Evolutionary conservation across 2,113 vertebrate genomes (phyloP).

Genomic region (Poeciliopsis occidentalis): DNA sequence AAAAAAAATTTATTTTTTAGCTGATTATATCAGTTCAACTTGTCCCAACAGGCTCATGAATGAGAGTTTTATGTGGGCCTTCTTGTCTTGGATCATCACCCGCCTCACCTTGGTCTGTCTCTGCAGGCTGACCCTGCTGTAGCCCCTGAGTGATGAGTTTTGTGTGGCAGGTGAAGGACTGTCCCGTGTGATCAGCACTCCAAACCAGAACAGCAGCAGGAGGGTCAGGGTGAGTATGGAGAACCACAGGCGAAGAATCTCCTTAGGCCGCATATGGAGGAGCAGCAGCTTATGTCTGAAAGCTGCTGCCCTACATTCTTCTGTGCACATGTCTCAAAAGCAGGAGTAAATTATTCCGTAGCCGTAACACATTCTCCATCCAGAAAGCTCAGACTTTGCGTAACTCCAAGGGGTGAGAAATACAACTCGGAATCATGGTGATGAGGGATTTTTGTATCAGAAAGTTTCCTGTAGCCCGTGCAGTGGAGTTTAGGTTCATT

Average conservation of each 20-base stretch:
- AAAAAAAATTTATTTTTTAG: too few species aligned
- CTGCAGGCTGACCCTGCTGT: conserved; percentile 59
- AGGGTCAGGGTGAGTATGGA: conserved; percentile 67
- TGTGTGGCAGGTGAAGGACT: background rate
- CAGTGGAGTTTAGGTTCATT: background rate
- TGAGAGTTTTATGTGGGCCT: background rate
- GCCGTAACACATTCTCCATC: conserved; percentile 11
- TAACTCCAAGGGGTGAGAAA: background rate
- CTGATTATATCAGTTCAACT: too few species aligned
- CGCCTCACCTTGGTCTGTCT: conserved; percentile 56
- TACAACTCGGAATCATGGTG: background rate
- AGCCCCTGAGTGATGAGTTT: conserved; percentile 59
- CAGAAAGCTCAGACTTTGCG: conserved; percentile 14
- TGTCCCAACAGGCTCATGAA: background rate
- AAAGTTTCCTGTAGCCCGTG: background rate
- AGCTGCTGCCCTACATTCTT: background rate
- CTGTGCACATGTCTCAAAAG: background rate
- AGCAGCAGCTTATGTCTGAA: background rate
- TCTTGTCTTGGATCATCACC: background rate
- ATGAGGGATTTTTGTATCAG: background rate
- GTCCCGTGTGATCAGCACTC: conserved; percentile 50
- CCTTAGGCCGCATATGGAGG: background rate
- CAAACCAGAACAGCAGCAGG: conserved; percentile 71
- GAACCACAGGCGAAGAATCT: conserved; percentile 63
- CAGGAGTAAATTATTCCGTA: conserved; percentile 41